phyloP scores from a whole-genome alignment of 2,888 invertebrate species.

The Drosophila mettleri region DNA sequence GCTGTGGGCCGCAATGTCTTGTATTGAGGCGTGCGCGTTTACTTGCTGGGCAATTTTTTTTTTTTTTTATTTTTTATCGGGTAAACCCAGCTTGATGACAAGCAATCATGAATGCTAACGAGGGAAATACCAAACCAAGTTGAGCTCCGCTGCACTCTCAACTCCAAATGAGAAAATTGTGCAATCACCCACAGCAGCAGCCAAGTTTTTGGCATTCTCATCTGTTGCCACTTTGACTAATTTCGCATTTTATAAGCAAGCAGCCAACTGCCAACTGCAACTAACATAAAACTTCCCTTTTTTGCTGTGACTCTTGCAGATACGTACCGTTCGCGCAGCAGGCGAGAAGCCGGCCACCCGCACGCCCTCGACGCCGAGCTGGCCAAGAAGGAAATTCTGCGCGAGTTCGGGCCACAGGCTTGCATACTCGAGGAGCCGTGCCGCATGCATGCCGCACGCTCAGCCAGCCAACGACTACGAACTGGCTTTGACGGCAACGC shows the following conservation, averaged over 20 bases:
- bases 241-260: constrained; percentile 39
- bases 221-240: constrained; percentile 42
- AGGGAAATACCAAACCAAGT: constrained; percentile 40
- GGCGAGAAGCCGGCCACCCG: constrained; percentile 85
- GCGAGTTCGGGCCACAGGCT: constrained; percentile 91
- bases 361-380: constrained; percentile 88
- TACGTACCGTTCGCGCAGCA: constrained; percentile 89
- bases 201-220: constrained; percentile 26
- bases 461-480: constrained; percentile 72
- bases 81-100: constrained; percentile 30
- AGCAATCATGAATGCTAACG: constrained; percentile 39
- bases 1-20: constrained; percentile 32
- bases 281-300: constrained; percentile 28
- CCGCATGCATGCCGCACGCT: constrained; percentile 84
- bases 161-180: constrained; percentile 10
- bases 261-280: constrained; percentile 13
- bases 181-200: constrained; percentile 21
- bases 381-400: constrained; percentile 92
- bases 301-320: constrained; percentile 85
- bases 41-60: constrained; percentile 21
- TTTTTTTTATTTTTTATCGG: constrained; percentile 17
- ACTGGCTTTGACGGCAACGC: constrained; percentile 37
- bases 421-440: constrained; percentile 93
- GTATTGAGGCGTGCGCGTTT: constrained; percentile 15
- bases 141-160: constrained; percentile 10